Base-by-base conservation (phyloP, 2,888 invertebrate genomes). In the Galeruca laticollis region DNA sequence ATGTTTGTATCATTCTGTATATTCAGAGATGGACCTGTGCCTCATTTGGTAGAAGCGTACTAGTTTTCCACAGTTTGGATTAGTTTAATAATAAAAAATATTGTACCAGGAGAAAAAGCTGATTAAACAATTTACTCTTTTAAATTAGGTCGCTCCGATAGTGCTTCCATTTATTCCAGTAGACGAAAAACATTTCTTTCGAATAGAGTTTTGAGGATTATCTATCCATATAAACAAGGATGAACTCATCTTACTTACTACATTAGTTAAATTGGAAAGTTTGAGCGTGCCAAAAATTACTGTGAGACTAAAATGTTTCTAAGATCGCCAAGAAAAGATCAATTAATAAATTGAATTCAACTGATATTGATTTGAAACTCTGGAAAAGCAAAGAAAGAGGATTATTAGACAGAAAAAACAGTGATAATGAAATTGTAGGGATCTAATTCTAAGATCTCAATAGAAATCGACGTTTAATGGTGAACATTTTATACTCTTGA, bases 401-500 rank as follows among this genome's bases (percentile, higher is more conserved):
- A 62, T 62, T 62, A 51, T 51, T 52, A 51, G 61, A 62, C 33
- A 62, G 51, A 60, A 62, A 62, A 62, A 62, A 62, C 35, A 62
- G 35, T 51, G 51, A 52, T 62, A 62, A 62, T 62, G 61, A 62
- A 51, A 47, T 52, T 52, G 51, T 62, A 35, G 51, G 21, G 21
- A 20, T 62, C 51, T 62, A 52, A 62, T 62, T 62, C 40, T 35
- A 20, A 51, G 47, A 47, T 47, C 47, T 60, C 60, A 60, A 60
- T 60, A 31, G 47, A 21, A 60, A 47, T 60, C 31, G 47, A 47
- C 31, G 47, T 60, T 47, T n/a, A 37, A 49, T 26, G n/a, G 49
- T 15, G 18, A 33, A 61, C 15, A 49, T 33, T 31, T 10, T 54
- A 13, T 15, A 18, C 35, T 18, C 20, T 18, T 61, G n/a, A 51